These are phyloP conservation scores for Cisticola juncidis DNA, from an alignment of 2,113 vertebrate genomes.

Conservation along the genomic window DNA sequence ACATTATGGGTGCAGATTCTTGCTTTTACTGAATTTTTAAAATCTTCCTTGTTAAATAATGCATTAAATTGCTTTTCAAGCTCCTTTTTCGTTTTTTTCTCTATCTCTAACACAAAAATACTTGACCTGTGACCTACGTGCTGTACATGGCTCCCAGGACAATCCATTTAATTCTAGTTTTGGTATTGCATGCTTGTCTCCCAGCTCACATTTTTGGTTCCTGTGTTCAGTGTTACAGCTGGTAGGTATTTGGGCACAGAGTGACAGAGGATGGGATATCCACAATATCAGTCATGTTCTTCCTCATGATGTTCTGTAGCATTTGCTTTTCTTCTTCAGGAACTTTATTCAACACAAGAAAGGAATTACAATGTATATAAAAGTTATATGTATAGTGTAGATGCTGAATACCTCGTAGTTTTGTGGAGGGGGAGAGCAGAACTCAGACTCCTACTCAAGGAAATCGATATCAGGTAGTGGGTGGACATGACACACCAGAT, in stretches of 20 bases:
- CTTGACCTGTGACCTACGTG: background rate
- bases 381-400: background rate
- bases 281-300: rapidly evolving
- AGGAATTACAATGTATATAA: background rate
- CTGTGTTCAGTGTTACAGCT: background rate
- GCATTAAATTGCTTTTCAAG: background rate
- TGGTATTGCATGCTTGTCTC: background rate
- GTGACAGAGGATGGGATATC: background rate
- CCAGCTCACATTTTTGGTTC: background rate
- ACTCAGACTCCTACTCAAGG: background rate
- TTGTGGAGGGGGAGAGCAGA: background rate
- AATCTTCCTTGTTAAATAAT: background rate
- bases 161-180: background rate
- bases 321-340: background rate
- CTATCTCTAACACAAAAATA: background rate
- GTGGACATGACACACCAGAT: rapidly evolving
- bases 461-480: too few relatives aligned
- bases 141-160: background rate
- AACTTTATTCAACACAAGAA: background rate
- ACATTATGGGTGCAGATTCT: background rate
- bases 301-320: too few relatives aligned
- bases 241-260: background rate
- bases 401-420: background rate
- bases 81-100: background rate
- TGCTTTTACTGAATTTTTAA: background rate